phyloP scores from a whole-genome alignment of 2,797 vertebrate genomes.

The Gouania willdenowi region DNA sequence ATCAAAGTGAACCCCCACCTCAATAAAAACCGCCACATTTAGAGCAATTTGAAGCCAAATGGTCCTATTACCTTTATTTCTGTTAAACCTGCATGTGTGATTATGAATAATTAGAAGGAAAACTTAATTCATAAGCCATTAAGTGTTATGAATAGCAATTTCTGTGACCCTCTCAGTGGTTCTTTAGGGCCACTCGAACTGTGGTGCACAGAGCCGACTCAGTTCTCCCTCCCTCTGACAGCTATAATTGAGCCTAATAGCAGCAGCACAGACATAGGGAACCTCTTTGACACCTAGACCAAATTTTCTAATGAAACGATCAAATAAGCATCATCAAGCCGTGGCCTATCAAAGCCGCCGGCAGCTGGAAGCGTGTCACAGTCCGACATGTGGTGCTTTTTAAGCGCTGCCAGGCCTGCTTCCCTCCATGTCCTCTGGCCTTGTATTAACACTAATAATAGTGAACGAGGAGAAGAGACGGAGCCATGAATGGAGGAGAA shows the following conservation, averaged over 20 bases:
- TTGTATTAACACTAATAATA: slow-evolving; percentile 68
- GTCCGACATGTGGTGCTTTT: slow-evolving; percentile 66
- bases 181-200: slow-evolving; percentile 87
- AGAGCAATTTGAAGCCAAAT: slow-evolving; percentile 25
- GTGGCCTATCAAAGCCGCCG: slow-evolving; percentile 77
- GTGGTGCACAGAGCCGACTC: slow-evolving; percentile 79
- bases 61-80: slow-evolving; percentile 28
- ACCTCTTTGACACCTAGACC: slow-evolving; percentile 84
- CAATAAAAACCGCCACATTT: too few relatives aligned
- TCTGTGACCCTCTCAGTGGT: slow-evolving; percentile 87
- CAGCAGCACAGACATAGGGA: slow-evolving; percentile 82
- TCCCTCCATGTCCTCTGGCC: slow-evolving; percentile 69
- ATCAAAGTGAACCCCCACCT: too few relatives aligned
- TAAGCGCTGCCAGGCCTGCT: slow-evolving; percentile 68
- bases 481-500: slow-evolving; percentile 61
- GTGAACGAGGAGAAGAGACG: slow-evolving; percentile 48
- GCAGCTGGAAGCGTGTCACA: slow-evolving; percentile 71
- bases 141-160: slow-evolving; percentile 88
- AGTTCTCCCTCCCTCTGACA: slow-evolving; percentile 86
- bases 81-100: slow-evolving; percentile 55
- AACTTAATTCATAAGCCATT: slow-evolving; percentile 79
- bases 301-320: slow-evolving; percentile 83
- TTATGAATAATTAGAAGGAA: slow-evolving; percentile 87
- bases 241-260: slow-evolving; percentile 91
- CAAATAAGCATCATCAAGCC: slow-evolving; percentile 82